Evolutionary conservation across 2,888 invertebrate genomes (phyloP), one percentile per base, ranked within the genome.

Genomic region (Drosophila pseudotakahashii): DNA sequence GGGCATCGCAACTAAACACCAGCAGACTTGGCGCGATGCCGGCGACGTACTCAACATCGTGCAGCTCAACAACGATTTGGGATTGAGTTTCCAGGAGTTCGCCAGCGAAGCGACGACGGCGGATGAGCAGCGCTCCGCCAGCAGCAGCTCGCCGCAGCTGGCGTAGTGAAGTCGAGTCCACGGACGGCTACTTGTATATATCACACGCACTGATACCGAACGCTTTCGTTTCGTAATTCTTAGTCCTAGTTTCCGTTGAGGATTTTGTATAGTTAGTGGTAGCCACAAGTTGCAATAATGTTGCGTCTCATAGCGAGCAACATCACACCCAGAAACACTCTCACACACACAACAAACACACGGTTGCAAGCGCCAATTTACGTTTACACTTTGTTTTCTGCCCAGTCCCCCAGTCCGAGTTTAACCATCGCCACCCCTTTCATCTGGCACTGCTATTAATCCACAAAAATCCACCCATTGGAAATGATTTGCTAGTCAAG

Each of bases 241-340:
- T 59, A 60, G 66, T 47, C 41, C 37, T 55, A 73, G 72, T 66
- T 72, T 75, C 23, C 69, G 59, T 76, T 77, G 26, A 72, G 67
- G 57, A 73, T 71, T 64, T 83, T 86, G 77, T 81, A 78, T 81
- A 88, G 81, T 80, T 84, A 84, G 77, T 88, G 79, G 76, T 82
- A 84, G 70, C 75, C 64, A 86, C 74, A 77, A 73, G 79, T 85
- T 86, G 85, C 85, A 88, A 88, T 88, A 85, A 83, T 88, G 85
- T 87, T 83, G 82, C 88, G 78, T 87, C 82, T 84, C 70, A 69
- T 72, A 78, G 70, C 71, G 81, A 76, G 81, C 78, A 86, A 69
- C 86, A 88, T 81, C 86, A 79, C 79, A 78, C 70, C 76, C 59
- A 59, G 44, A 51, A 53, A 59, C 60, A 74, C 64, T 52, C 67